Percentiles rank a stretch among this genome's conserved stretches.
These are phyloP conservation scores for Himalopsyche kuldschensis DNA, from an alignment of 2,888 invertebrate species.

Conservation along the genomic window DNA sequence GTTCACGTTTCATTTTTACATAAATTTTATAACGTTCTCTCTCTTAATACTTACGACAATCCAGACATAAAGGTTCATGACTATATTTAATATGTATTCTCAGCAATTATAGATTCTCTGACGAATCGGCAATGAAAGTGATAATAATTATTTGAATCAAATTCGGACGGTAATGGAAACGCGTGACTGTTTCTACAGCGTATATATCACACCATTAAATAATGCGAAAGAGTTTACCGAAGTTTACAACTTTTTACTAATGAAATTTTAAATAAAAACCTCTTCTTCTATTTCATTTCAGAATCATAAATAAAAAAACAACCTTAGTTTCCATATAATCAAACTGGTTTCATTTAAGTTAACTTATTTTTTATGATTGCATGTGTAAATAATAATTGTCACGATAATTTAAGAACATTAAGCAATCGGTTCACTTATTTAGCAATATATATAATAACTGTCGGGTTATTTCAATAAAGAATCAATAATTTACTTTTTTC, in stretches of 20 bases:
- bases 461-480: not conserved
- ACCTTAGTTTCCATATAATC: not conserved
- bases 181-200: not conserved
- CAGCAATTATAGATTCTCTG: not conserved
- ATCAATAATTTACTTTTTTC: not conserved
- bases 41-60: slow-evolving; percentile 11
- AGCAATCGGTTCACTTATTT: not conserved
- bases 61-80: not conserved
- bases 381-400: not conserved
- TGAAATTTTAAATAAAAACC: not conserved
- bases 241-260: not conserved
- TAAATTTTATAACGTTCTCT: not conserved
- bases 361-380: not conserved
- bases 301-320: too few species aligned
- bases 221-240: not conserved
- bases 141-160: not conserved
- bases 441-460: not conserved
- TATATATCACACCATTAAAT: not conserved
- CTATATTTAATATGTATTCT: not conserved
- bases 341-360: not conserved
- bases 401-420: not conserved
- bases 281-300: not conserved
- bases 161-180: not conserved
- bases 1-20: not conserved
- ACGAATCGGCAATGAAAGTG: not conserved